These are phyloP conservation scores for Hyperopisus bebe DNA, from an alignment of 2,113 vertebrate genomes.

Conservation along the genomic window DNA sequence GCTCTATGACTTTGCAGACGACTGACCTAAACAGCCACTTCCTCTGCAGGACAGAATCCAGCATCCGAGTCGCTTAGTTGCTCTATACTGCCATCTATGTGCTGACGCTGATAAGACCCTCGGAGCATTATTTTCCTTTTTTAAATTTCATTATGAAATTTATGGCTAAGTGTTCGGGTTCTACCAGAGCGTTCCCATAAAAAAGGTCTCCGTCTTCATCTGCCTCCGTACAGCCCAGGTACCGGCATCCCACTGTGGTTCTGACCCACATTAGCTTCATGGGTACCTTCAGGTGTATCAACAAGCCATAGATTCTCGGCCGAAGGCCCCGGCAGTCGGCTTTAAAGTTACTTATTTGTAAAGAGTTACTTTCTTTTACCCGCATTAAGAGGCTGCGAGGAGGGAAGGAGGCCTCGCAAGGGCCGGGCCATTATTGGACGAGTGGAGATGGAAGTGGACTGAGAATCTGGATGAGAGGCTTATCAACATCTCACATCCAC, in stretches of 20 bases:
- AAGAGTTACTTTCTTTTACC: conserved; percentile 42
- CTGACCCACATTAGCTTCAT: conserved; percentile 30
- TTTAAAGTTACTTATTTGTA: conserved; percentile 46
- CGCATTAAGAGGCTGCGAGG: conserved; percentile 48
- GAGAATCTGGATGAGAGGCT: conserved; percentile 77
- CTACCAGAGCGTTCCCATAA: background rate
- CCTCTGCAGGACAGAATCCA: background rate
- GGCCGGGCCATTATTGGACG: conserved; percentile 49
- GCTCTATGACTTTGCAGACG: background rate
- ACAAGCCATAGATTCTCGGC: conserved; percentile 58
- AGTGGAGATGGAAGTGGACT: conserved; percentile 43
- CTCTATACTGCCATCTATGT: background rate
- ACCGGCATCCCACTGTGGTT: background rate
- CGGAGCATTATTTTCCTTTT: background rate
- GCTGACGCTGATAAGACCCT: background rate
- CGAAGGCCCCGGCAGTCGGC: conserved; percentile 52
- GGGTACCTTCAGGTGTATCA: conserved; percentile 44
- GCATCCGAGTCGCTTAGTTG: background rate
- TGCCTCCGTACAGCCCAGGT: background rate
- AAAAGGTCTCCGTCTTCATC: background rate
- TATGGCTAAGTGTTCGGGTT: background rate
- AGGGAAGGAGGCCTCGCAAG: conserved; percentile 36
- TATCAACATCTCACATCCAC: conserved; percentile 72
- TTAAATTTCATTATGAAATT: background rate
- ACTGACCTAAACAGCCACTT: background rate